Evolutionary conservation across 2,888 invertebrate genomes (phyloP).

Genomic region (Caenorhabditis doughertyi): DNA sequence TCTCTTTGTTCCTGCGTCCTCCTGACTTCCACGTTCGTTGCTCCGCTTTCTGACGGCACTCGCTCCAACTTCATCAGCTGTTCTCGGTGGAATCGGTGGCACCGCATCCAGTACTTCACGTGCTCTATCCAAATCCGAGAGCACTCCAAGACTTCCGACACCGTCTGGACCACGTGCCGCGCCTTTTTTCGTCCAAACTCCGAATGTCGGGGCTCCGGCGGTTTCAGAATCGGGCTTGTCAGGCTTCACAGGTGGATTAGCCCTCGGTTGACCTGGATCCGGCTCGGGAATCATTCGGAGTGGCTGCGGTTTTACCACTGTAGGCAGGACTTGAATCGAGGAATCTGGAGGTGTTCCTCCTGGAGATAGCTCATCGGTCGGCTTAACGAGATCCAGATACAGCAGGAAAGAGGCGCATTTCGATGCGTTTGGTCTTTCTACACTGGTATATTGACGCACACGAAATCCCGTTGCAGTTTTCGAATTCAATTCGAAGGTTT

Average conservation of each 20-base stretch:
- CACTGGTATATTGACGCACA: slow-evolving; percentile 16
- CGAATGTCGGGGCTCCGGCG: no score
- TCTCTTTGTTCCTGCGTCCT: no score
- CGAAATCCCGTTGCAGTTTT: slow-evolving; percentile 6
- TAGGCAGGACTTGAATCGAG: background rate
- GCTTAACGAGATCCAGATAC: background rate
- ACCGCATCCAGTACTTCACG: slow-evolving; percentile 34
- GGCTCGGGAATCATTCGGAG: background rate
- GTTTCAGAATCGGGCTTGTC: background rate
- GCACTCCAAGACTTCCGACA: slow-evolving; percentile 29
- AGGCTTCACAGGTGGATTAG: background rate
- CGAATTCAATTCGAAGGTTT: slow-evolving; percentile 23
- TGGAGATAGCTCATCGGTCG: background rate
- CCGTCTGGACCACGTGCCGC: slow-evolving; percentile 8
- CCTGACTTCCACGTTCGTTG: background rate
- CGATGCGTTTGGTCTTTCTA: no score
- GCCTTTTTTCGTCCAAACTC: slow-evolving; percentile 34
- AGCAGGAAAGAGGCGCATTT: no score
- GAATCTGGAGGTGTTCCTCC: background rate
- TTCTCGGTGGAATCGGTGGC: slow-evolving; percentile 42
- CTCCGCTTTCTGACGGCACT: background rate
- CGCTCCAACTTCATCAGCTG: no score
- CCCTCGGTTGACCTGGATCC: slow-evolving; percentile 28
- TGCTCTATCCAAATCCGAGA: slow-evolving; percentile 38
- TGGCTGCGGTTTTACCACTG: background rate